Base-by-base conservation (phyloP, 2,113 vertebrate species). In the Dipodomys spectabilis region DNA sequence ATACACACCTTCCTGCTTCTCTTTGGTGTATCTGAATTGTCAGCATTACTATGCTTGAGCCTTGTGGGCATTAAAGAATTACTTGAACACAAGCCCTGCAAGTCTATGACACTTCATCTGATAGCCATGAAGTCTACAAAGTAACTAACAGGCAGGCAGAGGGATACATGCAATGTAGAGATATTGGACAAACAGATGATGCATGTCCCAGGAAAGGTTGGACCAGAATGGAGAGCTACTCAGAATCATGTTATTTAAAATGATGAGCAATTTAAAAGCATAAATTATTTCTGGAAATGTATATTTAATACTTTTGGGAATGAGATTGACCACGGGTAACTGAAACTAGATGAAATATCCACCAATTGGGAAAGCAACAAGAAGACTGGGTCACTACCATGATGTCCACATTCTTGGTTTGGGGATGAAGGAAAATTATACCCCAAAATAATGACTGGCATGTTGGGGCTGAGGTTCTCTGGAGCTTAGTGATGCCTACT, bases 321-420 rank as follows among this genome's bases (percentile, higher is more conserved):
- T 65, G 7, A 65, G 6, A 13, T 65, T 77, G 60, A 73, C 57
- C 27, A 62, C 39, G 75, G 1, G 7, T 64, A 35, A 65, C 12
- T n/a, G 20, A 39, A 28, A 44, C 23, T 85, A 11, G 20, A 62
- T 53, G 25, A 20, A 91, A 35, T 60, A 75, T 19, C 89, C 64
- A 35, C 30, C 88, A 53, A 82, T 86, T 85, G 91, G 86, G 93
- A 94, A 85, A 81, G 27, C 73, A 27, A 19, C 0, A 16, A 87
- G 71, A 84, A 23, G n/a, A 73, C 82, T 73, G 72, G 73, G 79
- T 82, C 39, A 75, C 13, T n/a, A 74, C 83, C 83, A 82, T 64
- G 7, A 19, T 88, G 30, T 89, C 78, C 86, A 90, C 82, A 85
- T 45, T 85, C 57, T 73, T 96, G 93, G 92, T 73, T 85, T 88